Conservation (phyloP, 2,113 vertebrate genomes). For the Acinonyx jubatus region DNA sequence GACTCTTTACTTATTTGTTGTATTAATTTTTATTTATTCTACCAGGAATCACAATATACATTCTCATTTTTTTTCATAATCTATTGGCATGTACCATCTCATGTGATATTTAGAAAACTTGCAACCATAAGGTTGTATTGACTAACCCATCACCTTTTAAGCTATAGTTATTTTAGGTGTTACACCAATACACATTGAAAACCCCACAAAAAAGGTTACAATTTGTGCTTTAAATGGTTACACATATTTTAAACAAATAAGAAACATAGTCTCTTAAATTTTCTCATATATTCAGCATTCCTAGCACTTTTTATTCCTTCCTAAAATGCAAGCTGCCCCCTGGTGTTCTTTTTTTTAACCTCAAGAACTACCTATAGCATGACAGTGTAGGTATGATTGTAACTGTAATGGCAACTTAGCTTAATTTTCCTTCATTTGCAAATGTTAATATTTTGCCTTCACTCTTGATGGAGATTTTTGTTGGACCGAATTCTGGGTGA, state of each 20-base stretch:
- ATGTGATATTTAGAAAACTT: not conserved
- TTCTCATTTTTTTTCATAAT: not conserved
- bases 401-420: not conserved
- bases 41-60: not conserved
- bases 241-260: not conserved
- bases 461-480: not conserved
- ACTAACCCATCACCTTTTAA: not conserved
- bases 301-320: not conserved
- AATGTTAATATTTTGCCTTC: not conserved
- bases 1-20: not conserved
- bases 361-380: not conserved
- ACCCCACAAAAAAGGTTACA: not conserved
- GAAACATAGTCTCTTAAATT: not conserved
- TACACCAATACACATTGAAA: not conserved
- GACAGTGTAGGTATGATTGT: not conserved
- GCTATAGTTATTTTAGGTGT: not conserved
- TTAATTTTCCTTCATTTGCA: not conserved
- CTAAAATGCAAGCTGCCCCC: not conserved
- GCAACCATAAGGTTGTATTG: accelerated
- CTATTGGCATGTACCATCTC: not conserved
- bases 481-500: not conserved
- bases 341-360: not conserved
- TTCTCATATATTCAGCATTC: not conserved
- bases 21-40: not conserved
- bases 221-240: not conserved